Evolutionary conservation across 2,888 invertebrate genomes (phyloP), one percentile per base, ranked within the genome.

Genomic region (Parnassius orleans): DNA sequence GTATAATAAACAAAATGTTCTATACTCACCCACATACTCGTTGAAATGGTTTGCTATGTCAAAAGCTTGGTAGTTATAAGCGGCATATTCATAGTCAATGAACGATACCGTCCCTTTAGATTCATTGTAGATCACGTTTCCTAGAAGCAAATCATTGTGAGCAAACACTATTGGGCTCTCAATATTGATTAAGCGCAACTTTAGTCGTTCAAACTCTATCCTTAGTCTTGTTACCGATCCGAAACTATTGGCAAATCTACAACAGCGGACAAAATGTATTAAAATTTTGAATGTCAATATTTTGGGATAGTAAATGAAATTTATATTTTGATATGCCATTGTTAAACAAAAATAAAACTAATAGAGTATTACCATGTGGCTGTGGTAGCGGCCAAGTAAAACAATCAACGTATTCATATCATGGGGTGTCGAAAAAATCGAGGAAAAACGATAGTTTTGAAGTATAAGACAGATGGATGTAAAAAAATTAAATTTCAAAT

Each of bases 1-100:
- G 24, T 24, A 24, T 24, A 33, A 0, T 33, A 33, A 33, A 7
- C 33, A 33, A 33, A 33, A 7, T 33, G n/a, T 48, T 14, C 48
- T 2, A 14, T 12, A 89, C 91, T 93, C 87, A 95, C 99, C 99
- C 71, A 96, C 97, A 92, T 97, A 99, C 92, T 99, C 99, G 75
- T 96, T 95, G 90, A 99, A 99, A 92, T 99, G 99, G 92, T 99
- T 98, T 57, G 96, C 99, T 82, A 99, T 98, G 86, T 99, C 99
- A 84, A 93, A 99, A 10, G 98, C 97, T 87, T 98, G 98, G 87
- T 96, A 98, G 92, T 99, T 99, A 79, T 95, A 95, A 65, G 94
- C 96, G 15, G 98, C 97, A 87, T 99, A 99, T 87, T 99, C 99
- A 86, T 96, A 99, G 90, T 99, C 99, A 77, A 99, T 99, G 84